Evolutionary conservation across 92 coral and sea anemone species (phyloP), one percentile per base, ranked within the genome.

Genomic region (Zoanthus gigantus): DNA sequence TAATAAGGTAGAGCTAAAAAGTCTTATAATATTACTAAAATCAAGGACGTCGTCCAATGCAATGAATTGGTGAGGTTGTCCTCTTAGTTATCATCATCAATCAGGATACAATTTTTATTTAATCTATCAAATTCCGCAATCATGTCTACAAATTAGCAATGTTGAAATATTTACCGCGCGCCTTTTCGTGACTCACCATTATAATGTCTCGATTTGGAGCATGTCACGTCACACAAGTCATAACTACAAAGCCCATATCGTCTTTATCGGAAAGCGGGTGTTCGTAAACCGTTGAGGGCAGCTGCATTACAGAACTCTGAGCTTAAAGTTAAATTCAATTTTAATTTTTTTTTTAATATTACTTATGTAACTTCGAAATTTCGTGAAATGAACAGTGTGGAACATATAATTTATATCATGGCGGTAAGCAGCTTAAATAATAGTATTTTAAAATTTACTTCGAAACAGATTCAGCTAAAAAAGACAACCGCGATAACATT

Each of bases 11-110:
- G 60, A 54, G 3, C 5, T 57, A 57, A 57, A 57, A 57, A 57
- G 15, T 57, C 65, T 57, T 57, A 57, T 57, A 37, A 37, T 37
- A 37, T 57, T 9, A 57, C 16, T 57, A 57, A 57, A 57, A 57
- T 23, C 65, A 12, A 66, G 71, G 71, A 6, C 71, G 34, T n/a
- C 71, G 71, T 66, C 12, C 42, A 37, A 4, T 37, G 42, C 71
- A n/a, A 66, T 66, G 71, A 42, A 66, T 66, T 10, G 37, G 71
- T 66, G 71, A 66, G 71, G 71, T 66, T 66, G 71, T 66, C 71
- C 71, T 66, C 71, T 66, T 18, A 66, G 30, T 66, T 66, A 5
- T n/a, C 12, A 42, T 66, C 71, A 66, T 66, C 30, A 66, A 66
- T 66, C 71, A 66, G 71, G 71, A 6, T 66, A 28, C 71, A 5